Base-by-base conservation (phyloP, 2,797 vertebrate species). In the Coracias cyanogaster region DNA sequence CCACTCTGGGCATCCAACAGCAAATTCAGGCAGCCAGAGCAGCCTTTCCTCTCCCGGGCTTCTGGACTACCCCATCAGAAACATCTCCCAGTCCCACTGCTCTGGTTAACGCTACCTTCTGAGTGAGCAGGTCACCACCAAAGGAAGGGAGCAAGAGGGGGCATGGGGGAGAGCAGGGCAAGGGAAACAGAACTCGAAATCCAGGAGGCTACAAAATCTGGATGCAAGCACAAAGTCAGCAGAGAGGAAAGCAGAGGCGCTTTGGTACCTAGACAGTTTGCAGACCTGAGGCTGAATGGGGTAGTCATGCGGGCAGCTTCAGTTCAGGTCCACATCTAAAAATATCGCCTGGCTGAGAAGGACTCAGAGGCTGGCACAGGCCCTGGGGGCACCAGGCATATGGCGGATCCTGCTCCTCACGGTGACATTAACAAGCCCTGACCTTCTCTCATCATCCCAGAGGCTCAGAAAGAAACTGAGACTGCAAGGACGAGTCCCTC, bases 351-450 rank as follows among this genome's bases (percentile, higher is more conserved):
- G 2, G 25, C 89, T 39, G 78, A 82, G 93, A 92, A 79, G 81
- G 89, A 73, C 78, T 66, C 7, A 1, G 73, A 73, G 95, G 67
- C 86, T 94, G 83, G 89, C 92, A 71, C 45, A 35, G 85, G 92
- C 91, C 92, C 92, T 83, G 84, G 92, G 93, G 94, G 94, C 93
- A 96, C 17, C 74, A 77, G 64, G 94, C 95, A 94, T 82, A 93
- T 85, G 92, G 93, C 92, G 0, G 86, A 86, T 87, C 78, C 84
- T 66, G 89, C 95, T 97, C 93, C 95, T 97, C 93, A 55, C 35
- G 2, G 90, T 95, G 95, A 97, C 86, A 80, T 89, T 97, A 96
- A 97, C 95, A 92, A 96, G 95, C 93, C 93, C 94, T 94, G 96
- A 96, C 93, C 96, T 94, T 93, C 95, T 96, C 95, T 96, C 86